phyloP scores from a whole-genome alignment of 2,113 vertebrate species.

The Ardeotis arabs region DNA sequence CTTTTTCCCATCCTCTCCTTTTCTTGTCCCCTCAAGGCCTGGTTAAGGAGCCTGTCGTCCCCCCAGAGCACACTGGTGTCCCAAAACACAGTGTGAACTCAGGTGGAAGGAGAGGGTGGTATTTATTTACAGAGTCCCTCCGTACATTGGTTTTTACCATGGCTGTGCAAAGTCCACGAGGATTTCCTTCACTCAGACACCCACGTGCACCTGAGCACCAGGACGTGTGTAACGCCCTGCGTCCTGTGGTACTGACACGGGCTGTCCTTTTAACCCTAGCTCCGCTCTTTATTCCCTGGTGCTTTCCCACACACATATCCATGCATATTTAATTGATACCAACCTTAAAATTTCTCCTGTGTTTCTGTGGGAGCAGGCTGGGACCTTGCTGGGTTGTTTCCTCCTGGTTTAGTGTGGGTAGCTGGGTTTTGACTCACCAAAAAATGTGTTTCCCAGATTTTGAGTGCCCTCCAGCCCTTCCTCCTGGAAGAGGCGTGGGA shows the following conservation, averaged over 20 bases:
- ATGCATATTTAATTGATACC: not conserved
- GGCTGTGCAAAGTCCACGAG: not conserved
- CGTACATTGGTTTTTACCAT: accelerated
- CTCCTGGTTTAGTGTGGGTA: not conserved
- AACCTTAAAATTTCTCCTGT: not conserved
- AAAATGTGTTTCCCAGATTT: accelerated
- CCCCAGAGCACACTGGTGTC: not conserved
- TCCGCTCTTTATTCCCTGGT: not conserved
- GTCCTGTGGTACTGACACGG: accelerated
- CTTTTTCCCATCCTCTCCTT: not conserved
- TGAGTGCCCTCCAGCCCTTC: not conserved
- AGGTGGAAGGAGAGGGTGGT: not conserved
- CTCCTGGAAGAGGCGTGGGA: not conserved
- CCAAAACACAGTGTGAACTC: not conserved
- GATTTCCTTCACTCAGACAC: not conserved
- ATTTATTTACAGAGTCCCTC: not conserved
- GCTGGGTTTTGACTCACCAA: not conserved
- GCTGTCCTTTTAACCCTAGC: not conserved
- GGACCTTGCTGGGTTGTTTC: not conserved
- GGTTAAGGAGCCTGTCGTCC: not conserved
- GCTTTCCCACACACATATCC: not conserved
- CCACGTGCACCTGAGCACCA: not conserved
- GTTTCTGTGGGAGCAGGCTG: not conserved
- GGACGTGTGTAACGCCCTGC: not conserved
- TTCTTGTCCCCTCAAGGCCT: not conserved